These are phyloP conservation scores for Eutrigla gurnardus DNA, from an alignment of 2,797 vertebrate species.

Conservation along the genomic window DNA sequence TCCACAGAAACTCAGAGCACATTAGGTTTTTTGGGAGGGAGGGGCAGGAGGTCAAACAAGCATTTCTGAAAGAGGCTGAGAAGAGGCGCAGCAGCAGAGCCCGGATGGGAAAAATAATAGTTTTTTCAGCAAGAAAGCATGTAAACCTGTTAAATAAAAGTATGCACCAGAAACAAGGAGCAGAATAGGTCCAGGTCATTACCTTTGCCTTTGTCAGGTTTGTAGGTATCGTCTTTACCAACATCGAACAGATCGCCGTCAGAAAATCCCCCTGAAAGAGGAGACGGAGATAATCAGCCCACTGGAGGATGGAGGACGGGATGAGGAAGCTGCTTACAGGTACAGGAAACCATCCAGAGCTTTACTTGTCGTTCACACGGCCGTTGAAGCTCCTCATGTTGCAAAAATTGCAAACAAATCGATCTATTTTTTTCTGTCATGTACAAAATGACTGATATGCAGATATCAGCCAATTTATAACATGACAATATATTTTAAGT, in stretches of 20 bases:
- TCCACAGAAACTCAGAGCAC: no score
- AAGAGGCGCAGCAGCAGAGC: no score
- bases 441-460: background rate
- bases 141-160: no score
- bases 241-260: slow-evolving; percentile 85
- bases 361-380: no score
- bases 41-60: no score
- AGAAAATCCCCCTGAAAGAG: slow-evolving; percentile 75
- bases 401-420: no score
- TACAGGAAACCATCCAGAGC: no score
- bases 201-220: slow-evolving; percentile 92
- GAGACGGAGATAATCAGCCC: background rate
- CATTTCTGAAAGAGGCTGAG: no score
- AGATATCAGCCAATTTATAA: background rate
- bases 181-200: slow-evolving; percentile 6
- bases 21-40: no score
- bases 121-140: no score
- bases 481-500: background rate
- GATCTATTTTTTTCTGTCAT: background rate
- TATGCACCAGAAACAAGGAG: no score
- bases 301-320: background rate
- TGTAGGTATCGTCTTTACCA: slow-evolving; percentile 76
- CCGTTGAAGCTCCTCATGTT: background rate
- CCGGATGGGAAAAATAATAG: no score
- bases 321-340: background rate